Conservation (phyloP, 1,140 invertebrate genomes). For the Acromyrmex charruanus region DNA sequence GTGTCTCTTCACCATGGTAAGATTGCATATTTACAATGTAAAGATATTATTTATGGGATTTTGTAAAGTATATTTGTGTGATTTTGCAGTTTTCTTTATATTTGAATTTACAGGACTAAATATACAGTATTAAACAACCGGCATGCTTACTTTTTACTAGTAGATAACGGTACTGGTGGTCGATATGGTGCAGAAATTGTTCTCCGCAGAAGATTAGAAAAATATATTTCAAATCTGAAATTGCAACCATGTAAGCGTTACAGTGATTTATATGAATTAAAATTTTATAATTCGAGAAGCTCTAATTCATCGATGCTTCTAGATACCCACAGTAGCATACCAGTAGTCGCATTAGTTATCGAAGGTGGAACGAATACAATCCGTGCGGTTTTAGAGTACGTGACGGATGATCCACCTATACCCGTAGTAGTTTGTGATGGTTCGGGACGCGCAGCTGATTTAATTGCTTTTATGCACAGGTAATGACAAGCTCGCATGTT, state of each 20-base stretch:
- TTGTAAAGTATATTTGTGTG: constrained; percentile 10
- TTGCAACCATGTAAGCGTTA: constrained; percentile 95
- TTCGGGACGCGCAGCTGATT: constrained; percentile 97
- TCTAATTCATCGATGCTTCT: constrained; percentile 65
- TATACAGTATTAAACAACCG: constrained; percentile 97
- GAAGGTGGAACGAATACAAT: constrained; percentile 99
- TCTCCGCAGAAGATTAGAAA: constrained; percentile 95
- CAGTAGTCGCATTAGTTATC: constrained; percentile 98
- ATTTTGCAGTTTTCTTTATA: background rate
- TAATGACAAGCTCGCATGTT: constrained; percentile 84
- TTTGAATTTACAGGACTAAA: constrained; percentile 92
- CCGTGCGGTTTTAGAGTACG: constrained; percentile 97
- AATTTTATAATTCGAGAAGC: constrained; percentile 35
- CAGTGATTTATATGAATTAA: constrained; percentile 71
- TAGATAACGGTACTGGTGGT: constrained; percentile 98
- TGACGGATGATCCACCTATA: constrained; percentile 97
- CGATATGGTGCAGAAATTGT: constrained; percentile 97
- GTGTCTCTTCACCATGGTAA: constrained; percentile 94
- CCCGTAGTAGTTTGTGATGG: constrained; percentile 99
- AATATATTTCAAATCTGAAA: constrained; percentile 96
- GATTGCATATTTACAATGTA: constrained; percentile 35
- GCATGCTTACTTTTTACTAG: constrained; percentile 98
- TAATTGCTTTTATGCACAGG: constrained; percentile 98
- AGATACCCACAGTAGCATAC: constrained; percentile 97
- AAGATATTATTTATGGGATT: constrained; percentile 7